These are phyloP conservation scores for Pyrrhosoma nymphula DNA, from an alignment of 2,888 invertebrate species.

Conservation along the genomic window DNA sequence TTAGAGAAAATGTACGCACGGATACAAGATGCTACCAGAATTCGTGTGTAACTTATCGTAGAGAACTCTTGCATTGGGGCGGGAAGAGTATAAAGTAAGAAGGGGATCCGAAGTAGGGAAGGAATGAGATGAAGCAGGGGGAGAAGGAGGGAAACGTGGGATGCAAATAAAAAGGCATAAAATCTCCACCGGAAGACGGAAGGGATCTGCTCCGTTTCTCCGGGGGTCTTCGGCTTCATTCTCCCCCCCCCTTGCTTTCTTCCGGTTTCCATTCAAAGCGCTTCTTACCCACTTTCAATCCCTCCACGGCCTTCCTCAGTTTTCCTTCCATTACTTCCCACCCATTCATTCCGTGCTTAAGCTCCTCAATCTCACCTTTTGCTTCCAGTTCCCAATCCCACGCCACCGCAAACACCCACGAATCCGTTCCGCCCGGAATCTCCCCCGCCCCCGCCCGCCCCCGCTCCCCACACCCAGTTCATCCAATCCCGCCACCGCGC, in stretches of 20 bases:
- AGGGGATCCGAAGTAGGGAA: too few relatives aligned
- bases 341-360: background rate
- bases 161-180: background rate
- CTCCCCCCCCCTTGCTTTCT: background rate
- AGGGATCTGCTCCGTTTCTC: background rate
- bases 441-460: background rate
- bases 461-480: background rate
- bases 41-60: too few relatives aligned
- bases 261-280: background rate
- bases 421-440: too few relatives aligned
- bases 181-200: background rate
- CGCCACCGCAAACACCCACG: too few relatives aligned
- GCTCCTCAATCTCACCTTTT: background rate
- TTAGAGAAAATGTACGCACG: too few relatives aligned
- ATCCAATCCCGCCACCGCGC: constrained; percentile 19
- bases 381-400: background rate
- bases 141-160: background rate
- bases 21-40: too few relatives aligned
- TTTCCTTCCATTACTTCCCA: constrained; percentile 12
- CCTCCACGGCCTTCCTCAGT: background rate
- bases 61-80: too few relatives aligned
- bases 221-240: background rate
- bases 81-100: too few relatives aligned
- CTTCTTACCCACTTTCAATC: background rate
- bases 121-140: background rate